phyloP scores from a whole-genome alignment of 2,113 vertebrate genomes.

The Craseonycteris thonglongyai region DNA sequence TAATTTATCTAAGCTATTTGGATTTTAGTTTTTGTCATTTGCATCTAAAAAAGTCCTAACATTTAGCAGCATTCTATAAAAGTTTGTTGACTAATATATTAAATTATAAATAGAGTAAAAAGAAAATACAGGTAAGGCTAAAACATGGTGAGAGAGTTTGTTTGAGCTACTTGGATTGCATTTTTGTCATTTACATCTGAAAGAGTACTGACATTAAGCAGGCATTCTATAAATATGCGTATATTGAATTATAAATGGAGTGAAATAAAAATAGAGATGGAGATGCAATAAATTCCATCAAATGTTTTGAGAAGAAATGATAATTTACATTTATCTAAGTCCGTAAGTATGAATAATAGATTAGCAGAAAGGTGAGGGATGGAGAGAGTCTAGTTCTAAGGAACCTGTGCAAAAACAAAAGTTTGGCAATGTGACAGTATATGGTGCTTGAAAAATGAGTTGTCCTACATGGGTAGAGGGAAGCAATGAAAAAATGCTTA shows the following conservation, averaged over 20 bases:
- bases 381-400: background rate
- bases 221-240: background rate
- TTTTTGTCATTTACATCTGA: slow-evolving; percentile 14
- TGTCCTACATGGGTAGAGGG: background rate
- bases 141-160: background rate
- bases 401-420: background rate
- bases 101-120: background rate
- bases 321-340: background rate
- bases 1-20: slow-evolving; percentile 6
- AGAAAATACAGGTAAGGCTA: background rate
- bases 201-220: background rate
- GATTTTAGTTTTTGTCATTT: background rate
- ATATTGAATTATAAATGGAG: slow-evolving; percentile 6
- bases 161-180: slow-evolving; percentile 3
- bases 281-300: background rate
- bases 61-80: background rate
- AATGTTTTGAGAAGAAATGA: background rate
- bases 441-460: background rate
- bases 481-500: background rate
- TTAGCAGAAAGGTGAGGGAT: background rate
- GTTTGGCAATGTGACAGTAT: background rate
- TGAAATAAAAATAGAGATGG: background rate
- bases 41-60: background rate
- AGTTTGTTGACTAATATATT: background rate
- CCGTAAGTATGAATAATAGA: background rate